Percentiles rank a stretch among this genome's conserved stretches.
phyloP scores from a whole-genome alignment of 2,888 invertebrate genomes.

The Spatulosminthurus flaviceps region DNA sequence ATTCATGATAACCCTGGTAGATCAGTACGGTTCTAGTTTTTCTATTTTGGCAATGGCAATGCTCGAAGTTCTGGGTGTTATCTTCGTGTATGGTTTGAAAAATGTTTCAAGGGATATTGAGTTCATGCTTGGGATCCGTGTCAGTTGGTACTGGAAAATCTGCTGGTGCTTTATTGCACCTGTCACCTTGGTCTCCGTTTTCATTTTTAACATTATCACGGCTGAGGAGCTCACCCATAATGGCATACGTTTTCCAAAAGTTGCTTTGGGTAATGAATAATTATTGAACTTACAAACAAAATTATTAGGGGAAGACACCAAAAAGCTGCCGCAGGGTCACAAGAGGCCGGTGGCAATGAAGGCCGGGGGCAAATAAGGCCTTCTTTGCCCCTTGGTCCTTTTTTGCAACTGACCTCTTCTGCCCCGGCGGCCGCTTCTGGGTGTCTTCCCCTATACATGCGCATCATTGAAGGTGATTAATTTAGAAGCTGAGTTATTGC shows the following conservation, averaged over 20 bases:
- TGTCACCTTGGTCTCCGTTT: conserved; percentile 74
- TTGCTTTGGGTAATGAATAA: conserved; percentile 33
- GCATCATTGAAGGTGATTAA: too few species aligned
- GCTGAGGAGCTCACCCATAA: conserved; percentile 64
- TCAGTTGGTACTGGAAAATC: conserved; percentile 79
- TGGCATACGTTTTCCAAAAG: conserved; percentile 25
- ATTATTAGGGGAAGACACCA: too few species aligned
- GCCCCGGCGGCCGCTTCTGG: too few species aligned
- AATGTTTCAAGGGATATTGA: conserved; percentile 78
- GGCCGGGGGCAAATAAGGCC: too few species aligned
- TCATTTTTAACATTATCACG: conserved; percentile 76
- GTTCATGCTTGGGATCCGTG: conserved; percentile 79
- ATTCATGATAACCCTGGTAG: conserved; percentile 72
- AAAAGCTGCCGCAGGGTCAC: too few species aligned
- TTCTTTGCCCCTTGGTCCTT: too few species aligned
- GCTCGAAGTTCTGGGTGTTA: conserved; percentile 70
- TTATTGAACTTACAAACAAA: too few species aligned
- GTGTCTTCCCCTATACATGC: too few species aligned
- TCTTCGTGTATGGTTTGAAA: conserved; percentile 74
- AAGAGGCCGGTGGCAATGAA: too few species aligned
- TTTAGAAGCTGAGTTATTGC: too few species aligned
- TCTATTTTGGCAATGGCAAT: conserved; percentile 68
- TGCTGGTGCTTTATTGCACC: conserved; percentile 83
- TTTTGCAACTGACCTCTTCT: too few species aligned
- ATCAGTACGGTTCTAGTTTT: conserved; percentile 73